phyloP scores from a whole-genome alignment of 2,113 vertebrate genomes.

The Bubo bubo region DNA sequence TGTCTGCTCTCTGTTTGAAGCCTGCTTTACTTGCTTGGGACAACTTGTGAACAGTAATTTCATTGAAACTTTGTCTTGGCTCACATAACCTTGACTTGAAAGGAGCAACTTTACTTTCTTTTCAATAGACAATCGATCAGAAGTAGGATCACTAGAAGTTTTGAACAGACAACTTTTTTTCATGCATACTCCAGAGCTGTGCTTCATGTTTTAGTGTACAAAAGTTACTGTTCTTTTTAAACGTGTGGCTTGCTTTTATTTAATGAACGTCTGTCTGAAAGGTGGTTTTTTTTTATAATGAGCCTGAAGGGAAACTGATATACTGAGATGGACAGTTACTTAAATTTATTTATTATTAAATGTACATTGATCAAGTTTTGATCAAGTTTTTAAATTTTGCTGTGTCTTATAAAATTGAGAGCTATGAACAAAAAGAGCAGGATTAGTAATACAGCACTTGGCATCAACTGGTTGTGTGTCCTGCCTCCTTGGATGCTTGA shows the following conservation, averaged over 20 bases:
- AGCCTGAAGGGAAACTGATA: not conserved
- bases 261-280: not conserved
- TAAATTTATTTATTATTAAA: not conserved
- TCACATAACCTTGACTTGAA: not conserved
- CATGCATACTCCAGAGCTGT: not conserved
- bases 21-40: not conserved
- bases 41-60: not conserved
- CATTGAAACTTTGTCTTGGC: not conserved
- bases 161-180: not conserved
- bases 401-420: not conserved
- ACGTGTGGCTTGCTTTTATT: rapidly evolving
- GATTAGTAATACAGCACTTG: not conserved
- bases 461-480: not conserved
- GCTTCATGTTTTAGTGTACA: not conserved
- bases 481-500: constrained; percentile 54
- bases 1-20: not conserved
- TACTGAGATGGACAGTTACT: not conserved
- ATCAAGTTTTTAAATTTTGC: not conserved
- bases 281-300: not conserved
- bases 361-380: not conserved
- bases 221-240: not conserved
- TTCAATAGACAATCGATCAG: not conserved
- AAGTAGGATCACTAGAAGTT: not conserved
- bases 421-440: not conserved
- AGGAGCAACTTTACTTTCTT: not conserved